Percentiles rank a stretch among this genome's conserved stretches.
Evolutionary conservation across 2,113 vertebrate species (phyloP).

Genomic region (Apodemus sylvaticus): DNA sequence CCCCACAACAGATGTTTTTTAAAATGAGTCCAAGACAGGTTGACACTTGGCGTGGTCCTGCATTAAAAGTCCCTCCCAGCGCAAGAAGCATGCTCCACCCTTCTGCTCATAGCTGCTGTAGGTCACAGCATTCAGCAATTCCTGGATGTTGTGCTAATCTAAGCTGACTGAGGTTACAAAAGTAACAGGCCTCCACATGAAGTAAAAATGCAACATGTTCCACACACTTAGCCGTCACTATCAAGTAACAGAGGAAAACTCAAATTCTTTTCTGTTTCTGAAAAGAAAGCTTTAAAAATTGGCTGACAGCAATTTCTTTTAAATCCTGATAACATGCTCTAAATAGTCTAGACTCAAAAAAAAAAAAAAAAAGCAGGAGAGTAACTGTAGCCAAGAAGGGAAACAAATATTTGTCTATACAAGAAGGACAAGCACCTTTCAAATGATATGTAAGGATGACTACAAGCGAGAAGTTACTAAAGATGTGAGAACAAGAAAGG

Average conservation of each 20-base stretch:
- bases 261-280: conserved; percentile 5
- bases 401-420: neutral
- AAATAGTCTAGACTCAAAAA: conserved; percentile 48
- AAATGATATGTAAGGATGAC: neutral
- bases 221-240: neutral
- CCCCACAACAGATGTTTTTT: neutral
- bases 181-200: neutral
- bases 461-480: neutral
- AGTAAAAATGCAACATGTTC: neutral
- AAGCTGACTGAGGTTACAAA: neutral
- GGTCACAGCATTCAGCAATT: neutral
- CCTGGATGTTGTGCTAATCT: neutral
- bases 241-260: neutral
- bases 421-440: conserved; percentile 32
- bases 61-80: neutral
- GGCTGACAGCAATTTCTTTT: neutral
- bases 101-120: neutral
- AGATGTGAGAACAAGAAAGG: neutral
- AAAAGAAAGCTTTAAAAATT: conserved; percentile 35
- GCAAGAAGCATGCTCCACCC: neutral
- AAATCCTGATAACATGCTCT: conserved; percentile 51
- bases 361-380: neutral
- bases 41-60: neutral
- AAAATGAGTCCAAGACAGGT: neutral
- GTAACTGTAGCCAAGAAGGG: neutral